phyloP scores from a whole-genome alignment of 2,888 invertebrate species.

The Plagodis pulveraria region DNA sequence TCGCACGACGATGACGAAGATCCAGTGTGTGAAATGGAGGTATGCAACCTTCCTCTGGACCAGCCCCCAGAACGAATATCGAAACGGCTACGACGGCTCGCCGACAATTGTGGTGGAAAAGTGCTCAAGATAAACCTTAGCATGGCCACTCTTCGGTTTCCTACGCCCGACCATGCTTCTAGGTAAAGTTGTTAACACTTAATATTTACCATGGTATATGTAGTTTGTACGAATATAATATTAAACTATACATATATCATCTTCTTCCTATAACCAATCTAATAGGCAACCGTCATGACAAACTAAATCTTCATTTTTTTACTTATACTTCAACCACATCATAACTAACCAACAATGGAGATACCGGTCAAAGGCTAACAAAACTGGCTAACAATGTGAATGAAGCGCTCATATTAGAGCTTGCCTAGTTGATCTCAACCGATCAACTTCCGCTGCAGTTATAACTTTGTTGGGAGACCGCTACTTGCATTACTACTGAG shows the following conservation, averaged over 20 bases:
- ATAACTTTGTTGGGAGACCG: too few relatives aligned
- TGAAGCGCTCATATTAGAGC: too few relatives aligned
- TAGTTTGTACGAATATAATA: neutral
- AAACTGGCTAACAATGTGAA: too few relatives aligned
- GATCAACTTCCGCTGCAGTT: too few relatives aligned
- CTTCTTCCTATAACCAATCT: too few relatives aligned
- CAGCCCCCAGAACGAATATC: constrained; percentile 84
- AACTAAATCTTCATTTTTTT: too few relatives aligned
- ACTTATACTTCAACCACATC: too few relatives aligned
- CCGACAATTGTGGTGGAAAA: constrained; percentile 93
- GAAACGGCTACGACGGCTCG: constrained; percentile 87
- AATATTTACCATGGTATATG: neutral
- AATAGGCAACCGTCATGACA: too few relatives aligned
- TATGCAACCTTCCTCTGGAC: constrained; percentile 88
- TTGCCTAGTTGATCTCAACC: too few relatives aligned
- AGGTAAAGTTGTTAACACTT: constrained; percentile 78
- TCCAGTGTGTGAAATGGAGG: constrained; percentile 85
- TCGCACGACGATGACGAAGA: constrained; percentile 65
- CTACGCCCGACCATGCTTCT: constrained; percentile 88
- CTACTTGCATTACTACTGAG: too few relatives aligned
- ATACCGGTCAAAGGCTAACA: too few relatives aligned
- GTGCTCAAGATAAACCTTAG: constrained; percentile 87
- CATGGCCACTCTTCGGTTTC: constrained; percentile 88
- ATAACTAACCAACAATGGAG: too few relatives aligned
- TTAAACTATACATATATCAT: neutral